A percentile compares a stretch with the other conserved stretches of the same genome.
phyloP scores from a whole-genome alignment of 2,113 vertebrate genomes.

The Tautogolabrus adspersus region DNA sequence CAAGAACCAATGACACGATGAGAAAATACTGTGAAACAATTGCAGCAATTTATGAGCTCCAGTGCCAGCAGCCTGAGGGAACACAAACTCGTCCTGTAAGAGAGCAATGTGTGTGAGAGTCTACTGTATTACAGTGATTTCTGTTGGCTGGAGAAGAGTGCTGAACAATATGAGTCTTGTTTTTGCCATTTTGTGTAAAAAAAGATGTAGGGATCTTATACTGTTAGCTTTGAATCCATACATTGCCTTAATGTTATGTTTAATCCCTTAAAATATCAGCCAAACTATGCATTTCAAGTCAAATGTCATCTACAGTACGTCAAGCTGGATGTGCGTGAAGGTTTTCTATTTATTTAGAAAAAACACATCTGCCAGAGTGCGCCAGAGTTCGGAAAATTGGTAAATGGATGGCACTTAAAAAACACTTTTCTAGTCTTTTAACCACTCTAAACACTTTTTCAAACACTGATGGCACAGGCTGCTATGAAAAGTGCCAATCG shows the following conservation, averaged over 20 bases:
- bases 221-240: not conserved
- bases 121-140: not conserved
- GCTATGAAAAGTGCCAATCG: too few species aligned
- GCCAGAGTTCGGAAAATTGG: too few species aligned
- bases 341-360: too few species aligned
- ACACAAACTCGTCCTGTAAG: not conserved
- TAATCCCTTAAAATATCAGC: too few species aligned
- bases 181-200: too few species aligned
- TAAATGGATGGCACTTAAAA: too few species aligned
- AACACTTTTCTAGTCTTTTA: too few species aligned
- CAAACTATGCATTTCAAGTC: too few species aligned
- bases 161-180: not conserved
- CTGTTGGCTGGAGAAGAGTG: not conserved
- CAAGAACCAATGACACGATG: not conserved
- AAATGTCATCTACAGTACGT: too few species aligned
- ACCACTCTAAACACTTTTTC: not conserved
- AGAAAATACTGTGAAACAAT: slow-evolving; percentile 18
- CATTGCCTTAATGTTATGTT: too few species aligned
- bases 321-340: too few species aligned
- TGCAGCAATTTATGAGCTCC: not conserved
- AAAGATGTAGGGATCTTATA: not conserved
- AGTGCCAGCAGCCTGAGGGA: slow-evolving; percentile 22
- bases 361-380: too few species aligned
- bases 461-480: not conserved
- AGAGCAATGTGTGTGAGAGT: not conserved